phyloP scores from a whole-genome alignment of 2,797 vertebrate species.

The Lemur catta region DNA sequence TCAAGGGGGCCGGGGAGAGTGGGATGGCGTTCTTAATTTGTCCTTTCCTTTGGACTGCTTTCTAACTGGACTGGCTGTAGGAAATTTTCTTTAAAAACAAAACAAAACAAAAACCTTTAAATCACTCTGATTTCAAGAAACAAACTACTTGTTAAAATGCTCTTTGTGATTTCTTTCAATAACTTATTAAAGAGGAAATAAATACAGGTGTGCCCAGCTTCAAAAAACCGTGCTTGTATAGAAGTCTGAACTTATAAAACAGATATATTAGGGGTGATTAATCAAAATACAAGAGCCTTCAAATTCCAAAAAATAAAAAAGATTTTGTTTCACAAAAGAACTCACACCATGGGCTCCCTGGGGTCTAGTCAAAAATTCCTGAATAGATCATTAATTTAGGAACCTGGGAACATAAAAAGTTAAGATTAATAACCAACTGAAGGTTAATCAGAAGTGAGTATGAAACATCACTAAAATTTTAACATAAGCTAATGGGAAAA shows the following conservation, averaged over 20 bases:
- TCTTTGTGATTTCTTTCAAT: not conserved
- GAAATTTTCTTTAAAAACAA: not conserved
- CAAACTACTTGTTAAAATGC: not conserved
- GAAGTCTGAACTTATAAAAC: slow-evolving; percentile 37
- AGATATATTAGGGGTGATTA: not conserved
- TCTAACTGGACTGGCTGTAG: not conserved
- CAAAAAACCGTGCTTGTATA: not conserved
- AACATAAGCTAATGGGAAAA: not conserved
- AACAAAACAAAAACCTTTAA: not conserved
- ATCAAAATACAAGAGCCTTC: slow-evolving; percentile 25
- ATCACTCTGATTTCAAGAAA: not conserved
- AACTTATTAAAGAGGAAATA: slow-evolving; percentile 48
- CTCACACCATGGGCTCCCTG: not conserved
- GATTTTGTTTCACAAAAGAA: slow-evolving; percentile 9
- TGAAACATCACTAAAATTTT: slow-evolving; percentile 21
- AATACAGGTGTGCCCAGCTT: not conserved
- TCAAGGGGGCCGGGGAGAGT: not conserved
- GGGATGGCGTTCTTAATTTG: not conserved
- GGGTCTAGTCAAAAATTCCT: slow-evolving; percentile 31
- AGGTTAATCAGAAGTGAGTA: slow-evolving; percentile 44
- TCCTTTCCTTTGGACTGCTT: not conserved
- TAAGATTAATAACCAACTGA: slow-evolving; percentile 39
- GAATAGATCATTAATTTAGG: slow-evolving; percentile 55
- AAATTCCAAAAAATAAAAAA: not conserved
- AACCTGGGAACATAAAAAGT: not conserved